Evolutionary conservation across 2,113 vertebrate species (phyloP).

Genomic region (Hypocryptadius cinnamomeus): DNA sequence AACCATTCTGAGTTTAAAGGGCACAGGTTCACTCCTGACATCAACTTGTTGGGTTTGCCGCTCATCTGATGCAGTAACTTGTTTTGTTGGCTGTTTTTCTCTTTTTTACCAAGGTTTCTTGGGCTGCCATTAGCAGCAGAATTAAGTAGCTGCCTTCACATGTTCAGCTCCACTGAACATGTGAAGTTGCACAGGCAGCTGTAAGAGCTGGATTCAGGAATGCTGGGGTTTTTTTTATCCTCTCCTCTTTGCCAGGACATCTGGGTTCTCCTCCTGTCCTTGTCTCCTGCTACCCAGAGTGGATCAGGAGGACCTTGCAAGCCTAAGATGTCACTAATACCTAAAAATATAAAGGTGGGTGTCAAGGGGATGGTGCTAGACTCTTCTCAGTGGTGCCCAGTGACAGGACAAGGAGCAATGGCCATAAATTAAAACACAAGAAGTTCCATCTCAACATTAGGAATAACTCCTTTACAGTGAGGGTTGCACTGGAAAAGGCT

Average conservation of each 20-base stretch:
- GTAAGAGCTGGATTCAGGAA: neutral
- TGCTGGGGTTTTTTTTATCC: neutral
- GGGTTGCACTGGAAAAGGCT: neutral
- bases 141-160: neutral
- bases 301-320: neutral
- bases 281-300: neutral
- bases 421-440: neutral
- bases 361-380: neutral
- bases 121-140: neutral
- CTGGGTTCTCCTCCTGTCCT: neutral
- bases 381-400: neutral
- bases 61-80: neutral
- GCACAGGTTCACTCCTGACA: neutral
- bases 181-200: neutral
- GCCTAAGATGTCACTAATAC: neutral
- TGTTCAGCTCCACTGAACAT: neutral
- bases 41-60: accelerated
- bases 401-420: neutral
- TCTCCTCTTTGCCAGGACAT: neutral
- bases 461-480: neutral
- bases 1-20: neutral
- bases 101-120: neutral
- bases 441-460: neutral
- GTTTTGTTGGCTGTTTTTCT: neutral
- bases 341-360: neutral